Percentiles rank a stretch among this genome's conserved stretches.
These are phyloP conservation scores for Limanda limanda DNA, from an alignment of 2,113 vertebrate genomes.

Conservation along the genomic window DNA sequence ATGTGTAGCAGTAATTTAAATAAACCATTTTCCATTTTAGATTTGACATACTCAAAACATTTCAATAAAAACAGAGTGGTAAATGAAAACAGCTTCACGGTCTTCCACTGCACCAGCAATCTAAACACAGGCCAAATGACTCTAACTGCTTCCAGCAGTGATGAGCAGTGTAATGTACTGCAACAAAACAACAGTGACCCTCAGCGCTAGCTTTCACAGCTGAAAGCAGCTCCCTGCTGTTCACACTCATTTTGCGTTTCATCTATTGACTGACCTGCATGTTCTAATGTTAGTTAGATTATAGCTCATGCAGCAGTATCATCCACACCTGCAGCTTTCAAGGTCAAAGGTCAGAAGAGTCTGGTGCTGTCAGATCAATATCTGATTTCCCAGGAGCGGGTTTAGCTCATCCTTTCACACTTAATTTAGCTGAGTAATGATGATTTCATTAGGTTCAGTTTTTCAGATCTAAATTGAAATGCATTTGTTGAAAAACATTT, in stretches of 20 bases:
- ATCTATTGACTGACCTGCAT: constrained; percentile 44
- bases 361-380: constrained; percentile 58
- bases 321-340: constrained; percentile 36
- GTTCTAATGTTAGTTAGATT: constrained; percentile 34
- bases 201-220: constrained; percentile 26
- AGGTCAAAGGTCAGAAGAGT: constrained; percentile 58
- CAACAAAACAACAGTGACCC: constrained; percentile 10
- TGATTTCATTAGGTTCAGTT: not conserved
- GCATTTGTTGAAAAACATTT: constrained; percentile 5
- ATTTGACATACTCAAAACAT: not conserved
- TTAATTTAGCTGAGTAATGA: constrained; percentile 40
- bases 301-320: constrained; percentile 12
- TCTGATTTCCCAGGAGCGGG: constrained; percentile 44
- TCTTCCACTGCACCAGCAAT: not conserved
- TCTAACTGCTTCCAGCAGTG: not conserved
- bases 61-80: not conserved
- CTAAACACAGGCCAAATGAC: constrained; percentile 10
- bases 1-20: not conserved
- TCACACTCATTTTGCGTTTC: constrained; percentile 26
- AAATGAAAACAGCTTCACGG: not conserved
- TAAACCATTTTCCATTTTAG: not conserved
- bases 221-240: constrained; percentile 21
- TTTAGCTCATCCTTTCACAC: constrained; percentile 47
- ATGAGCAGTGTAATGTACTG: constrained; percentile 11
- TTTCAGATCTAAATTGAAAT: constrained; percentile 14